Evolutionary conservation across 2,888 invertebrate genomes (phyloP), one percentile per base, ranked within the genome.

Genomic region (Balanococcus diminutus): DNA sequence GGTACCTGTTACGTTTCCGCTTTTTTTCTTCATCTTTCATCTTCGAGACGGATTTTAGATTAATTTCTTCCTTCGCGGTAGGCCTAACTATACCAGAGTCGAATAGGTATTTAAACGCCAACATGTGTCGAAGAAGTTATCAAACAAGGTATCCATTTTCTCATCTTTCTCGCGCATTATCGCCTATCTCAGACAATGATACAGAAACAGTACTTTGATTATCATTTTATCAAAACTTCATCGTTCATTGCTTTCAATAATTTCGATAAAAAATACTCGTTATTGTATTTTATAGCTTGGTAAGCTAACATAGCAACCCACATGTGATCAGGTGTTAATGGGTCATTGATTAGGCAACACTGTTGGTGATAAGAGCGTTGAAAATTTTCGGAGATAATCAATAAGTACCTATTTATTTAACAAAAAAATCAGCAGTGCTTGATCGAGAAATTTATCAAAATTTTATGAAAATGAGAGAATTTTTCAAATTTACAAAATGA

Each of bases 1-100:
- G n/a, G n/a, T 67, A 67, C 61, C 61, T 67, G 61, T 67, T 67
- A 67, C 61, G 61, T 67, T 67, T 67, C 61, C 61, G 61, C 14
- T 67, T 28, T 14, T 19, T 2, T 28, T 67, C 19, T 3, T 67
- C 28, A 51, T 28, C 19, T 56, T 56, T 67, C 28, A 11, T 1
- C 28, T 25, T 56, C 19, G 56, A 22, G 56, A 22, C 14, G 11
- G 11, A 28, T 8, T 19, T 19, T 56, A 46, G 46, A 46, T 46
- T 46, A 46, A 46, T 46, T 46, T 46, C 46, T 46, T 46, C 46
- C 56, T n/a, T 19, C 14, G 5, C 42, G n/a, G 11, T 42, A 14
- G 11, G 11, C 14, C 8, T 9, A 42, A 11, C 8, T 42, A 14
- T 42, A 42, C 42, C 8, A 6, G 8, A 4, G 8, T 36, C 3